Conservation (phyloP, 2,888 invertebrate genomes). For the Cyrtodaria siliqua region DNA sequence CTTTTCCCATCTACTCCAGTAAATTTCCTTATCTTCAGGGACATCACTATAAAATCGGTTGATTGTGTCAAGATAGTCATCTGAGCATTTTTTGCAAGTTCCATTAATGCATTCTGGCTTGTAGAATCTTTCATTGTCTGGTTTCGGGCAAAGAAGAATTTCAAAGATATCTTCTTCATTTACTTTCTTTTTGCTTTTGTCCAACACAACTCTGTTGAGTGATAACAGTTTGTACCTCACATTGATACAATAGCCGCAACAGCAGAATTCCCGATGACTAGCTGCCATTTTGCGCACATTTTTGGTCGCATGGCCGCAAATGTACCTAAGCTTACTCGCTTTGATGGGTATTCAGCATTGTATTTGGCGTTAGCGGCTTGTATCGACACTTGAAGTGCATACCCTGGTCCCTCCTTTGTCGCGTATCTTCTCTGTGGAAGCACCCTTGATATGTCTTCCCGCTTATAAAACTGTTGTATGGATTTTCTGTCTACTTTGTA, state of each 20-base stretch:
- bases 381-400: conserved; percentile 43
- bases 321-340: conserved; percentile 34
- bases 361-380: conserved; percentile 35
- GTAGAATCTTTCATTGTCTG: conserved; percentile 32
- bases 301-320: conserved; percentile 43
- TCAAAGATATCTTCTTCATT: conserved; percentile 37
- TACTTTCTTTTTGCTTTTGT: conserved; percentile 16
- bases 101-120: conserved; percentile 36
- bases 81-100: conserved; percentile 42
- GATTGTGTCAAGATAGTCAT: not conserved
- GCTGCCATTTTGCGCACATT: conserved; percentile 49
- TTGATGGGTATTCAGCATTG: not conserved
- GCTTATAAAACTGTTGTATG: conserved; percentile 37
- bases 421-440: conserved; percentile 44
- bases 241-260: conserved; percentile 53
- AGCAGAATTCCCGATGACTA: conserved; percentile 51
- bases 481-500: conserved; percentile 3
- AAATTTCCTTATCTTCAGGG: conserved; percentile 19
- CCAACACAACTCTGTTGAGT: conserved; percentile 7
- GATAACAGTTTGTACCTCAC: conserved; percentile 43
- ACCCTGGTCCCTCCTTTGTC: conserved; percentile 54
- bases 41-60: not conserved
- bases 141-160: conserved; percentile 47
- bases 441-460: conserved; percentile 42
- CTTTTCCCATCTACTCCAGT: conserved; percentile 47